Percentiles rank a stretch among this genome's conserved stretches.
phyloP scores from a whole-genome alignment of 2,113 vertebrate genomes.

The Ginglymostoma cirratum region DNA sequence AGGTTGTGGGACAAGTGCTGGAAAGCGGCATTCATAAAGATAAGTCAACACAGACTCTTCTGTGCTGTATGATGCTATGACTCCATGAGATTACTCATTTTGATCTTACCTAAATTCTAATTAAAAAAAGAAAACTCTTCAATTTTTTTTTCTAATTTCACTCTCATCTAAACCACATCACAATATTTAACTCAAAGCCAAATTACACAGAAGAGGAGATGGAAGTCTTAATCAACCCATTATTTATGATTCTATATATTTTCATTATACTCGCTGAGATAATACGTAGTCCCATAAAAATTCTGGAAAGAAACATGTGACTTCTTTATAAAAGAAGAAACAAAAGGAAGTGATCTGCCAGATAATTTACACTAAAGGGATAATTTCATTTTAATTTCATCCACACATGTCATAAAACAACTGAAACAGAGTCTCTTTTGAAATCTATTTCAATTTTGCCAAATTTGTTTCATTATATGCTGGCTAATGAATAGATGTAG shows the following conservation, averaged over 20 bases:
- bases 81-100: background rate
- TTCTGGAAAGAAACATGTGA: background rate
- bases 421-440: background rate
- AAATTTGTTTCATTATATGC: background rate
- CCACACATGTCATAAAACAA: background rate
- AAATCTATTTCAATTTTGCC: conserved; percentile 9
- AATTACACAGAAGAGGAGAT: background rate
- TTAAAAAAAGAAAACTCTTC: background rate
- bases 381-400: conserved; percentile 13
- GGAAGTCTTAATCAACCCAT: background rate
- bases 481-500: background rate
- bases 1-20: too few relatives aligned
- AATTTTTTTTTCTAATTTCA: background rate
- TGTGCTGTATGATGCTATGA: too few relatives aligned
- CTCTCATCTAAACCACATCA: conserved; percentile 3
- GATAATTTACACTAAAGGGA: background rate
- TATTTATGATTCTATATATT: background rate
- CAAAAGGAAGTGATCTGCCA: background rate
- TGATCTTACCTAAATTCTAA: background rate
- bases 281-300: background rate
- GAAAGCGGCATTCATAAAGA: too few relatives aligned
- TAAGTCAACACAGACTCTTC: too few relatives aligned
- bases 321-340: background rate
- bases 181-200: background rate
- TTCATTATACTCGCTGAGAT: background rate